Conservation (phyloP, 2,797 vertebrate species). For the Poecile montanus region DNA sequence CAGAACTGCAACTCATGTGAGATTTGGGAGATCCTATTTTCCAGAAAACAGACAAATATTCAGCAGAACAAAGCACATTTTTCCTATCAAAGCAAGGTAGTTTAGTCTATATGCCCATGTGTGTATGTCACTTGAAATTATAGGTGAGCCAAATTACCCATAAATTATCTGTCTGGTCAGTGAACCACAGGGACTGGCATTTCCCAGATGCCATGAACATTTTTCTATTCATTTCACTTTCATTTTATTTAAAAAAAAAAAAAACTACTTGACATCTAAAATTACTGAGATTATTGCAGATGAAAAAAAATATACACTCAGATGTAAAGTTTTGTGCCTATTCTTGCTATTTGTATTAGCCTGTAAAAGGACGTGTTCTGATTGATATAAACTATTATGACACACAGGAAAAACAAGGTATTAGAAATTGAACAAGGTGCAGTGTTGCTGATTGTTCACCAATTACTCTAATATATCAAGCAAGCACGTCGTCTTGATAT, state of each 20-base stretch:
- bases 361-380: not conserved
- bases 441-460: not conserved
- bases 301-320: not conserved
- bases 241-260: conserved; percentile 37
- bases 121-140: conserved; percentile 43
- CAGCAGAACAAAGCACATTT: not conserved
- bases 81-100: not conserved
- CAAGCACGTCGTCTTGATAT: fast-evolving
- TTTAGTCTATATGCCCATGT: not conserved
- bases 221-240: conserved; percentile 37
- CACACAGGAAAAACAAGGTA: not conserved
- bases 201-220: conserved; percentile 2
- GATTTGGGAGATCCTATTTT: not conserved
- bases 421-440: not conserved
- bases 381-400: not conserved
- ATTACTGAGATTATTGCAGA: not conserved
- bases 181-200: conserved; percentile 5
- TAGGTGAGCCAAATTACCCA: conserved; percentile 21
- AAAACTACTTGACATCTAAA: not conserved
- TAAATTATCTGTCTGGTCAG: conserved; percentile 47
- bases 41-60: not conserved
- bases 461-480: not conserved
- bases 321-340: not conserved
- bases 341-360: not conserved
- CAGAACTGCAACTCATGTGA: not conserved